Conservation (phyloP, 1,140 invertebrate genomes). For the Nasonia longicornis region DNA sequence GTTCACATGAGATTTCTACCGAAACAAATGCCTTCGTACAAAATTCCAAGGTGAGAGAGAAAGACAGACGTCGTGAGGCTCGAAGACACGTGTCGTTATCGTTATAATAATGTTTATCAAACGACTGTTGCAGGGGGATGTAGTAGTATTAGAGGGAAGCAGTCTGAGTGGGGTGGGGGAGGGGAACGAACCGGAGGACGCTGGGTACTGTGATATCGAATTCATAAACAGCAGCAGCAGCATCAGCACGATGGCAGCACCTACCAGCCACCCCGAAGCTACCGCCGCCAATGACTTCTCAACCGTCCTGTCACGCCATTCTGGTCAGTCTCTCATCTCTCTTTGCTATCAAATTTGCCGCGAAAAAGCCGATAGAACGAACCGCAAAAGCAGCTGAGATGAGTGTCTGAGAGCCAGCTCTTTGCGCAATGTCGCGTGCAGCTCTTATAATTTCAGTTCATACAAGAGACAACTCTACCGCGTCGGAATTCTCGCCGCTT, state of each 20-base stretch:
- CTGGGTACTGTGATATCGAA: conserved; percentile 71
- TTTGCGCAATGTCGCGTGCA: background rate
- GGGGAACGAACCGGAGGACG: conserved; percentile 66
- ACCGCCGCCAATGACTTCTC: conserved; percentile 70
- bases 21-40: conserved; percentile 74
- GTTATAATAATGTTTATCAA: background rate
- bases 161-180: conserved; percentile 69
- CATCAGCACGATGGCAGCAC: conserved; percentile 65
- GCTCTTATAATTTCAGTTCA: background rate
- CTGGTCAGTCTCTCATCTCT: conserved; percentile 57
- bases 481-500: background rate
- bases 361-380: background rate
- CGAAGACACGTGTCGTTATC: background rate
- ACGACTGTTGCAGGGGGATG: conserved; percentile 64
- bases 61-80: too few species aligned
- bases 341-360: background rate
- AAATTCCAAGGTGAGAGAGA: conserved; percentile 69
- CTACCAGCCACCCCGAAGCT: conserved; percentile 69
- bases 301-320: conserved; percentile 70
- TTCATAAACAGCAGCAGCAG: conserved; percentile 67
- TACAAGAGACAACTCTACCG: too few species aligned
- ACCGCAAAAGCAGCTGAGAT: conserved; percentile 41
- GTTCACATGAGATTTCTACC: conserved; percentile 74
- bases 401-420: conserved; percentile 13
- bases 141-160: conserved; percentile 70